A percentile compares a stretch with the other conserved stretches of the same genome.
Conservation (phyloP, 2,113 vertebrate genomes). For the Microcebus jonahi region DNA sequence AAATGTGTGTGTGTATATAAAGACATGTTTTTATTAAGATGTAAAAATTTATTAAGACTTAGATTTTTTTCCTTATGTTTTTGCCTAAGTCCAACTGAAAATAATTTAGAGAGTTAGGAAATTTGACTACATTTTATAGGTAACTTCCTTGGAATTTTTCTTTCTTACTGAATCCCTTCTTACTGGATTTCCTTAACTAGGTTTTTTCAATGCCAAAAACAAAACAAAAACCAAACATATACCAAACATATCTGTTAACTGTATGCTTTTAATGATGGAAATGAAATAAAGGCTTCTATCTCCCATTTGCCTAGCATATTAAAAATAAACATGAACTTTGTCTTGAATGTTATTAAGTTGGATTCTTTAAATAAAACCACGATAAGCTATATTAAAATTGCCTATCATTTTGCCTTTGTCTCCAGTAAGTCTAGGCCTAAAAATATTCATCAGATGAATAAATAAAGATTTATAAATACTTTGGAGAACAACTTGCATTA, state of each 20-base stretch:
- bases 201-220: background rate
- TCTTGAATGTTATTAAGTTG: slow-evolving; percentile 47
- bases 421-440: slow-evolving; percentile 25
- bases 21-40: background rate
- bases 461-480: background rate
- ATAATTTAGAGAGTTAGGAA: slow-evolving; percentile 6
- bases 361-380: slow-evolving; percentile 46
- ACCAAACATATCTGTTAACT: slow-evolving; percentile 15
- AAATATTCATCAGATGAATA: slow-evolving; percentile 28
- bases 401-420: slow-evolving; percentile 17
- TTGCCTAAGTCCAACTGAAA: background rate
- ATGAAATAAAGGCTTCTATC: background rate
- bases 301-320: slow-evolving; percentile 31
- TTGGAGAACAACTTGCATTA: slow-evolving; percentile 20
- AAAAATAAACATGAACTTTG: slow-evolving; percentile 75
- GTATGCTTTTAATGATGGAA: slow-evolving; percentile 25
- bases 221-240: background rate
- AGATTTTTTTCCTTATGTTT: background rate
- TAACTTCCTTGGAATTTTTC: slow-evolving; percentile 11
- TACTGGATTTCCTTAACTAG: background rate
- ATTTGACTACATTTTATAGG: background rate
- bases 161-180: background rate
- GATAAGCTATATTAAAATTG: slow-evolving; percentile 49
- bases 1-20: background rate
- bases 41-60: background rate